Evolutionary conservation across 2,888 invertebrate genomes (phyloP).

Genomic region (Athalia rosae): DNA sequence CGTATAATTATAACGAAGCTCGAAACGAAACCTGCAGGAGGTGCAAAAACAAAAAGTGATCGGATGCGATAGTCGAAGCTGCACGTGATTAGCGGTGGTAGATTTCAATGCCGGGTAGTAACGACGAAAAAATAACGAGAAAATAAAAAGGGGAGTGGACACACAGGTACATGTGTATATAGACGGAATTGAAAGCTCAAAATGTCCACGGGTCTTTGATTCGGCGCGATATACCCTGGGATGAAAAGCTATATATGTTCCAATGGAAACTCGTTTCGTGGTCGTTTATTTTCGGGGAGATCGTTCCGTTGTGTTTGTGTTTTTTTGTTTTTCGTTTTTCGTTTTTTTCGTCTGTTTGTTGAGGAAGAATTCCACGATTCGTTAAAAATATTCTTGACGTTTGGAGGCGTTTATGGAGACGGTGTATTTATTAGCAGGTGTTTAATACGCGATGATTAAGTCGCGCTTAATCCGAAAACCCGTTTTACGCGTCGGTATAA

Average conservation of each 20-base stretch:
- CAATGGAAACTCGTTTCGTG: background rate
- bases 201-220: constrained; percentile 3
- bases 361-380: background rate
- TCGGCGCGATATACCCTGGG: background rate
- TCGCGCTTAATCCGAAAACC: constrained; percentile 35
- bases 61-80: constrained; percentile 39
- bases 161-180: background rate
- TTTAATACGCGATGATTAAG: constrained; percentile 11
- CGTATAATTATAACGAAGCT: constrained; percentile 40
- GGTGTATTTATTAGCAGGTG: background rate
- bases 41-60: constrained; percentile 39
- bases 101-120: constrained; percentile 19
- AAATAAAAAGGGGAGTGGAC: background rate
- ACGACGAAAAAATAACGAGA: too few relatives aligned
- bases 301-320: background rate
- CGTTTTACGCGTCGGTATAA: constrained; percentile 32
- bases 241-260: background rate
- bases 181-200: constrained; percentile 28
- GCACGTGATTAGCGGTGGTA: constrained; percentile 46
- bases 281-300: background rate
- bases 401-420: too few relatives aligned
- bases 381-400: too few relatives aligned
- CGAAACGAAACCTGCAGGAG: background rate
- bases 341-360: background rate
- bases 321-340: background rate